Evolutionary conservation across 2,797 vertebrate species (phyloP).

Genomic region (Stomatorhinus walkeri): DNA sequence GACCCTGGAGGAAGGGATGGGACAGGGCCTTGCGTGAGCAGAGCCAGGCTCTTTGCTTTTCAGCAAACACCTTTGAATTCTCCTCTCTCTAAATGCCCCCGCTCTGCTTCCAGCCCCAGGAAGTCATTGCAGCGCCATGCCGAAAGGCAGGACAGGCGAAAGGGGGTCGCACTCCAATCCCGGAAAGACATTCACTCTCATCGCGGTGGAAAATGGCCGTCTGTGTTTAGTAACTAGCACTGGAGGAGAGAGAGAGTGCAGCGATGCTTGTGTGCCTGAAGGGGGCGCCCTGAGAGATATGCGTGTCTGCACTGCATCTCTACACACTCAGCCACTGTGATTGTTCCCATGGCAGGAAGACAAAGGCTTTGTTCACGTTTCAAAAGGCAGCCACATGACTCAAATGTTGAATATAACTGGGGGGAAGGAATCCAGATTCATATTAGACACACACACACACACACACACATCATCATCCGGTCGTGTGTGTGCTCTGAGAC

Average conservation of each 20-base stretch:
- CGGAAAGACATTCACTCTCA: background rate
- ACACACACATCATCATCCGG: too few species aligned
- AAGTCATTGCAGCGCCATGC: background rate
- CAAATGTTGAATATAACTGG: background rate
- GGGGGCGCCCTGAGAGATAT: background rate
- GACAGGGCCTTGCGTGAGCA: slow-evolving; percentile 34
- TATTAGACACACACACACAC: background rate
- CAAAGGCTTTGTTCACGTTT: background rate
- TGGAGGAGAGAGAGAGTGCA: background rate
- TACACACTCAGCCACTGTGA: background rate
- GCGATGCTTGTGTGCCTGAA: background rate
- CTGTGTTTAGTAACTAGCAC: background rate
- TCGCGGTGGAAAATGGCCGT: background rate
- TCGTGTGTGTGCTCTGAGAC: too few species aligned
- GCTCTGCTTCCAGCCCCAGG: background rate
- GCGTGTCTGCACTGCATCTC: background rate
- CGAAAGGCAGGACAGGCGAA: background rate
- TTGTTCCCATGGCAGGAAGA: background rate
- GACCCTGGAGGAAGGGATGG: background rate
- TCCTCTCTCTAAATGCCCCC: background rate
- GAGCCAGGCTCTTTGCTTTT: slow-evolving; percentile 15
- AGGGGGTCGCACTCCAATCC: background rate
- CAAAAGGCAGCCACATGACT: background rate
- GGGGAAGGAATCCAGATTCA: background rate
- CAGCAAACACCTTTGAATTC: background rate